Evolutionary conservation across 2,113 vertebrate species (phyloP), one percentile per base, ranked within the genome.

Genomic region (Nothoprocta perdicaria): DNA sequence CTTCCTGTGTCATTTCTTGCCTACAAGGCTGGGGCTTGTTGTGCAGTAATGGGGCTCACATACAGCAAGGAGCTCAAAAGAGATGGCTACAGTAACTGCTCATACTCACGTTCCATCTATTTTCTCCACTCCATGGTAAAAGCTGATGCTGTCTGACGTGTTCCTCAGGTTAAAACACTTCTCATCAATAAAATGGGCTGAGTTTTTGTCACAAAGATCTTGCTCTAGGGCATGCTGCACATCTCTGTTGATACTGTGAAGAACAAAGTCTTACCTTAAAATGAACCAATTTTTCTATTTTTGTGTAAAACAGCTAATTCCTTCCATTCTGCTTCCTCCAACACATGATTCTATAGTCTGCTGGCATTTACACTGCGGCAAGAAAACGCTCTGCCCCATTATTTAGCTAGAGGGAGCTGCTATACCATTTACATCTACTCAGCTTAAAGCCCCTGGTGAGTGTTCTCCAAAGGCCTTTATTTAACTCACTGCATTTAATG

Each of bases 151-250:
- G 48, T 95, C 92, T 0, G 94, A 93, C 2, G 94, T 94, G 82
- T 96, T 98, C 40, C 86, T 94, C 63, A 97, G 89, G 57, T 97
- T 96, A 65, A 95, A 97, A 80, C 96, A 97, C 52, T 92, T 93
- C 62, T 96, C 95, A 9, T 96, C 95, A 21, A 97, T 98, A 60
- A 94, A 93, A 84, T 92, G 84, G 15, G 95, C 94, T 2, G 96
- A 91, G 58, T 33, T 86, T 77, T 98, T 97, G 82, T 97, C 95
- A 78, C 93, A 93, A 2, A 97, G 53, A 76, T 97, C 96, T 43
- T 78, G 67, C 78, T 97, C 96, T 45, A 97, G 83, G 10, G 93
- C 81, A 1, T 96, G 97, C 23, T 97, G 97, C 19, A 79, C 95
- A 26, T 95, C 92, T 65, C 97, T 95, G 81, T 97, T 97, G 60